A percentile compares a stretch with the other conserved stretches of the same genome.
Conservation (phyloP, 92 coral and sea anemone species). For the Nematostella vectensis region DNA sequence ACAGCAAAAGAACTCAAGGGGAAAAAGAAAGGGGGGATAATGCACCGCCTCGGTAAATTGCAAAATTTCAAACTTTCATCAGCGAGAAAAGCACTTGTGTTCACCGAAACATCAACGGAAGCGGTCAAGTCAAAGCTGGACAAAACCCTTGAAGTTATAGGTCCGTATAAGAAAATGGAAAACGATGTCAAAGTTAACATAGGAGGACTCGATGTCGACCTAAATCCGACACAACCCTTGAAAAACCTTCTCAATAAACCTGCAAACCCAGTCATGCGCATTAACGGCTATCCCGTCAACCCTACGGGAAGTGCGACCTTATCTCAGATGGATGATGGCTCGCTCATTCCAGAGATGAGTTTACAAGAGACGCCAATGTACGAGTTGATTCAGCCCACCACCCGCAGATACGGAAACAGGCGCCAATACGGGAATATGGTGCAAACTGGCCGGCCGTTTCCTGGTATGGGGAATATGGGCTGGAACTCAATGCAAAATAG, state of each 20-base stretch:
- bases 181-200: constrained; percentile 11
- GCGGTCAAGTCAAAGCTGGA: constrained; percentile 19
- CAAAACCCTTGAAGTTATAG: constrained; percentile 17
- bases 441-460: too few species aligned
- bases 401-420: too few species aligned
- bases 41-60: too few species aligned
- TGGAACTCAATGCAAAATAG: too few species aligned
- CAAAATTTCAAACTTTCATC: too few species aligned
- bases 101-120: constrained; percentile 23
- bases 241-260: constrained; percentile 15
- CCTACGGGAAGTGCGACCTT: constrained; percentile 19
- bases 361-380: constrained; percentile 2
- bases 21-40: too few species aligned
- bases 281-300: constrained; percentile 32
- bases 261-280: constrained; percentile 7
- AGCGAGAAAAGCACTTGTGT: constrained; percentile 13
- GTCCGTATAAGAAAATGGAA: constrained; percentile 17
- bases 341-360: constrained; percentile 8
- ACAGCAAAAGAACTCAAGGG: too few species aligned
- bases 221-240: not conserved
- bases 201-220: constrained; percentile 11
- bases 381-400: not conserved
- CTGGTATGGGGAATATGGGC: not conserved
- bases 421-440: too few species aligned
- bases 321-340: constrained; percentile 16